Percentiles rank a stretch among this genome's conserved stretches.
These are phyloP conservation scores for Phoenicopterus ruber DNA, from an alignment of 2,113 vertebrate genomes.

Conservation along the genomic window DNA sequence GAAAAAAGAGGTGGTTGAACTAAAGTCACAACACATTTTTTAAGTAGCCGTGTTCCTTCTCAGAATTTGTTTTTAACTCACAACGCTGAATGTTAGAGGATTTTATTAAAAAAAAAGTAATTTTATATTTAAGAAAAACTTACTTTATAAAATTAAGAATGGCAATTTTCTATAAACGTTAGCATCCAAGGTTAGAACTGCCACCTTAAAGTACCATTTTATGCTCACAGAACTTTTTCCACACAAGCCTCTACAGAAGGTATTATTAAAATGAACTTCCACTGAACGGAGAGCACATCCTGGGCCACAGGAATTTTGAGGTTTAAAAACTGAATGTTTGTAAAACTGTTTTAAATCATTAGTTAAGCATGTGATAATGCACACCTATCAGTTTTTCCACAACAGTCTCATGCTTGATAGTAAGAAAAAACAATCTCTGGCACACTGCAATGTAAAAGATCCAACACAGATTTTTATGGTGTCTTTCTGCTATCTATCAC, in stretches of 20 bases:
- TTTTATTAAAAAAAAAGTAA: background rate
- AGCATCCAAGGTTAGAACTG: background rate
- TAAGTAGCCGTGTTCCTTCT: background rate
- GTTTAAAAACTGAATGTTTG: background rate
- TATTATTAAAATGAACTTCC: background rate
- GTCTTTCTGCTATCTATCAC: background rate
- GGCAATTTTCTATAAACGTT: background rate
- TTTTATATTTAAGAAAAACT: background rate
- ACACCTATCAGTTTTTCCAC: background rate
- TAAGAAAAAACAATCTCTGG: background rate
- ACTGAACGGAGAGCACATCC: background rate
- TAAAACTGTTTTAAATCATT: background rate
- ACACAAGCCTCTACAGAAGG: background rate
- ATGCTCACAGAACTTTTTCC: background rate
- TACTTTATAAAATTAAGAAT: background rate
- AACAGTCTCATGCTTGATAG: background rate
- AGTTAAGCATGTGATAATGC: background rate
- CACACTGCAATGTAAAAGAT: background rate
- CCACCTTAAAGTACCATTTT: background rate
- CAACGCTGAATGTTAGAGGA: background rate
- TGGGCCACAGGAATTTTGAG: constrained; percentile 2
- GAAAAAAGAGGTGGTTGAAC: background rate
- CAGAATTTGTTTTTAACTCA: background rate
- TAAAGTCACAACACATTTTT: background rate
- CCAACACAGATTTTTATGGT: background rate